Conservation (phyloP, 2,797 vertebrate species). For the Benthosema pterotum region DNA sequence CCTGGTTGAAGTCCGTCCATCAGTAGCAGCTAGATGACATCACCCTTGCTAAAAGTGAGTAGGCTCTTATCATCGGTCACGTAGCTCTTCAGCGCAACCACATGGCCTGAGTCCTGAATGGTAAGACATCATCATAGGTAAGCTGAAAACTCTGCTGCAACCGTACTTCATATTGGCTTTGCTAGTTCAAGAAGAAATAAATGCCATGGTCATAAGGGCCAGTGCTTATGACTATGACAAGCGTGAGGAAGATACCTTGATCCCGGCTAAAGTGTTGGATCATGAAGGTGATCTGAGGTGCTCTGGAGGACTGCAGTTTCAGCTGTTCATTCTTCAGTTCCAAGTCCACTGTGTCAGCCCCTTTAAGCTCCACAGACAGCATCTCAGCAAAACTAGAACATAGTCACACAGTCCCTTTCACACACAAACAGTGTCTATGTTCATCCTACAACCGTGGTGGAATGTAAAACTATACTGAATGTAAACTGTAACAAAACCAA, state of each 20-base stretch:
- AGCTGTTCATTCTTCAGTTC: slow-evolving; percentile 84
- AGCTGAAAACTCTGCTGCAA: neutral
- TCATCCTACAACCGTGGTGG: no score
- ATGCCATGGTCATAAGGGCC: no score
- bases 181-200: neutral
- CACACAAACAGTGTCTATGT: no score
- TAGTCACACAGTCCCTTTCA: no score
- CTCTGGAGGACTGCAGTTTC: slow-evolving; percentile 77
- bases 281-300: slow-evolving; percentile 81
- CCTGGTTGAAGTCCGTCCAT: slow-evolving; percentile 84
- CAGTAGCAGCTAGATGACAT: slow-evolving; percentile 88
- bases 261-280: slow-evolving; percentile 82
- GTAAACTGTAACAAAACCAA: no score
- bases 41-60: slow-evolving; percentile 88
- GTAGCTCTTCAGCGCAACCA: slow-evolving; percentile 88
- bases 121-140: no score
- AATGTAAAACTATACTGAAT: no score
- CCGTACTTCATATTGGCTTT: no score
- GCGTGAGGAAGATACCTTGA: slow-evolving; percentile 75
- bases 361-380: slow-evolving; percentile 80
- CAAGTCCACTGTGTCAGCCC: slow-evolving; percentile 73
- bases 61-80: slow-evolving; percentile 91
- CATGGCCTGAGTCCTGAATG: slow-evolving; percentile 85
- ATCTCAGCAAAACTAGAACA: slow-evolving; percentile 89
- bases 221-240: neutral